Evolutionary conservation across 2,113 vertebrate species (phyloP), one percentile per base, ranked within the genome.

Genomic region (Phodopus roborovskii): DNA sequence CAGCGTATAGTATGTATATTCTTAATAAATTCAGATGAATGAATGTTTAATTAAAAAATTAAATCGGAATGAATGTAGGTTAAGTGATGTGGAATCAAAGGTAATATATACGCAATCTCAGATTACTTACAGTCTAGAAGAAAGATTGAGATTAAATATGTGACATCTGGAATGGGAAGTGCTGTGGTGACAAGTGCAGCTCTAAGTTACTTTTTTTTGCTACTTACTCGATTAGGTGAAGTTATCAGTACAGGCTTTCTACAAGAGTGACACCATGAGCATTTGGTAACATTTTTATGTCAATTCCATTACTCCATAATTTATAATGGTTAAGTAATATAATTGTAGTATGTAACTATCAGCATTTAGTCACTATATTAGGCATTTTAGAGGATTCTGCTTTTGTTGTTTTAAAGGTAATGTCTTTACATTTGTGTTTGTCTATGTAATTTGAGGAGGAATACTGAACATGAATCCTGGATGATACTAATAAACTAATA

Each of bases 401-500:
- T 78, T 48, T 24, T 42, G 36, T 68, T 92, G n/a, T 92, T 89
- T 81, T 89, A 85, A 92, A 85, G 45, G 6, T 45, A 45, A 45
- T 45, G 45, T 98, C 98, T 98, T 98, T 98, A 98, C 98, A 98
- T 98, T 99, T 98, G 98, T 98, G 97, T 98, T 99, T 98, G 97
- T 98, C 98, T 98, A 98, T 99, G 98, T 99, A 98, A 98, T 98
- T 98, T 98, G 98, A 98, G 98, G 98, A 98, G 95, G 98, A 98
- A 98, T 98, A 98, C 93, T 98, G 98, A 99, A 98, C 98, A 98
- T 98, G 98, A 98, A 98, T 99, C 98, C 98, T 98, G 98, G 97
- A 98, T 99, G 97, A 99, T 99, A 98, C 98, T 99, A 99, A 99
- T 99, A 99, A 99, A 99, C 98, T 98, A 99, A 98, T 98, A 98